A percentile compares a stretch with the other conserved stretches of the same genome.
Evolutionary conservation across 2,113 vertebrate genomes (phyloP).

Genomic region (Pseudonaja textilis): DNA sequence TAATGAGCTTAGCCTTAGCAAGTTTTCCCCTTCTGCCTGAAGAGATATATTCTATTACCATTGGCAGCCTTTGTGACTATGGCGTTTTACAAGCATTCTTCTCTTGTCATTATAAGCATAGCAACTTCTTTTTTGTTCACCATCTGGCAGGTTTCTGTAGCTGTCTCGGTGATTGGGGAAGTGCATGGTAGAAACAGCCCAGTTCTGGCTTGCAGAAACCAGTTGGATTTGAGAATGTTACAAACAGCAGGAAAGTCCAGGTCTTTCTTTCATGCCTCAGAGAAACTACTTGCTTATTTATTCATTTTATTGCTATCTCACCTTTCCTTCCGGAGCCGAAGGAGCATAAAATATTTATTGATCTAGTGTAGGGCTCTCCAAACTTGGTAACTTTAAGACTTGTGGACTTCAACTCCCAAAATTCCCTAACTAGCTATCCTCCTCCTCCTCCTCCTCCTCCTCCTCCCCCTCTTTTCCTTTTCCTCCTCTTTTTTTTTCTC

Average conservation of each 20-base stretch:
- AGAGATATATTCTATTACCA: no score
- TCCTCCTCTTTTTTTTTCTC: no score
- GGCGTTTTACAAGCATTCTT: fast-evolving
- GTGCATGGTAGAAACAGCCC: neutral
- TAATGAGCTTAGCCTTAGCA: neutral
- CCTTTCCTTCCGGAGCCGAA: neutral
- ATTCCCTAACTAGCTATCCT: no score
- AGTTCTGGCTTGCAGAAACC: neutral
- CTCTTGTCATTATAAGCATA: neutral
- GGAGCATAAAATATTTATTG: neutral
- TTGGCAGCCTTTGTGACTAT: neutral
- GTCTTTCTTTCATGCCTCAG: neutral
- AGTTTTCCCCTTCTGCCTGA: neutral
- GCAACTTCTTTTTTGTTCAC: neutral
- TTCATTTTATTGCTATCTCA: neutral
- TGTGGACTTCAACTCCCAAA: no score
- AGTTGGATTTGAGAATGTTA: neutral
- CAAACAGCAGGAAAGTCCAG: neutral
- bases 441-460: no score
- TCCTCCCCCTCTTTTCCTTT: no score
- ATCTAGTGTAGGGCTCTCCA: no score
- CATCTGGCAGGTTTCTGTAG: neutral
- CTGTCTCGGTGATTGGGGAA: neutral
- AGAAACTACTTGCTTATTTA: neutral
- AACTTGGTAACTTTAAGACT: no score